A percentile compares a stretch with the other conserved stretches of the same genome.
These are phyloP conservation scores for Trachurus trachurus DNA, from an alignment of 2,797 vertebrate genomes.

Conservation along the genomic window DNA sequence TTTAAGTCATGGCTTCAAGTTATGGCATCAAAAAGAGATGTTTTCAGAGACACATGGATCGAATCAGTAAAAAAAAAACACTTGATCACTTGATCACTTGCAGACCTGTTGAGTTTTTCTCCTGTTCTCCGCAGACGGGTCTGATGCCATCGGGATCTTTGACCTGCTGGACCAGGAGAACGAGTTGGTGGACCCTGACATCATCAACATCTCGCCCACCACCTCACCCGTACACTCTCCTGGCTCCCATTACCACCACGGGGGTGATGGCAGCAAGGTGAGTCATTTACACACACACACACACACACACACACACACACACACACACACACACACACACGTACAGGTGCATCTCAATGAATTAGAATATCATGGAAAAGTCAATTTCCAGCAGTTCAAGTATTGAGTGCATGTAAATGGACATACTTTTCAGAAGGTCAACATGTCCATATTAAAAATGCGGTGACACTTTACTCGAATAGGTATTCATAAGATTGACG, in stretches of 20 bases:
- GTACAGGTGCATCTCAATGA: no score
- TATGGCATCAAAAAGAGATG: background rate
- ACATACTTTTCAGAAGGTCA: no score
- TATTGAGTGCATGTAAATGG: no score
- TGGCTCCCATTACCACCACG: conserved; percentile 95
- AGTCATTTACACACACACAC: background rate
- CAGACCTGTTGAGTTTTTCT: conserved; percentile 14
- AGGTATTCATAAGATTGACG: no score
- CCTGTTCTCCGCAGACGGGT: conserved; percentile 85
- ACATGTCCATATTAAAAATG: no score
- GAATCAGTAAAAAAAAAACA: background rate
- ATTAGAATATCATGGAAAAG: no score
- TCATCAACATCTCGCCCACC: conserved; percentile 96
- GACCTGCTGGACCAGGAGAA: conserved; percentile 95
- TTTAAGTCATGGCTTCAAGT: background rate
- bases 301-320: no score
- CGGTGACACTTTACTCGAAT: no score
- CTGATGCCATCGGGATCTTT: conserved; percentile 94
- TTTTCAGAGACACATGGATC: background rate
- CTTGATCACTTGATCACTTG: background rate
- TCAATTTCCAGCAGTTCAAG: no score
- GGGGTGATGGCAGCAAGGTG: conserved; percentile 96
- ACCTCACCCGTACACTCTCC: conserved; percentile 97
- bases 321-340: background rate
- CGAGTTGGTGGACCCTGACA: conserved; percentile 94